phyloP scores from a whole-genome alignment of 2,113 vertebrate genomes.

The Pterocles orientalis region DNA sequence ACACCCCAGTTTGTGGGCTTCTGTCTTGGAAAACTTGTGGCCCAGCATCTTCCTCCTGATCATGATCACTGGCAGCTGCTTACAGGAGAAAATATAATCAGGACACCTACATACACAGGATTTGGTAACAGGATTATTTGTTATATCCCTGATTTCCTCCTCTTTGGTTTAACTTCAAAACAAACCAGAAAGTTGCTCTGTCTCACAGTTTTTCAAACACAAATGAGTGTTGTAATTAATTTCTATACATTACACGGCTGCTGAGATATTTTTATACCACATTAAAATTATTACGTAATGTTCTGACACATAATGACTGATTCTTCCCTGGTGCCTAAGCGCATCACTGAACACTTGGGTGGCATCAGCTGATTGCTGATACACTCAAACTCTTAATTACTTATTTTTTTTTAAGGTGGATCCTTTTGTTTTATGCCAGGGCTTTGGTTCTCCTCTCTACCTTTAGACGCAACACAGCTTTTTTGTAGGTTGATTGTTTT shows the following conservation, averaged over 20 bases:
- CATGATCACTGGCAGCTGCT: neutral
- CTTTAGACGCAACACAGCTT: neutral
- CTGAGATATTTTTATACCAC: conserved; percentile 52
- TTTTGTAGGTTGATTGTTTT: neutral
- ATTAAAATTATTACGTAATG: conserved; percentile 48
- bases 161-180: conserved; percentile 17
- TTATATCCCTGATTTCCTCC: neutral
- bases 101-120: neutral
- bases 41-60: neutral
- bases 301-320: conserved; percentile 55
- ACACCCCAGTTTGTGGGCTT: neutral
- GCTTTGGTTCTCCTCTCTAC: neutral
- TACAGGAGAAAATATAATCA: neutral
- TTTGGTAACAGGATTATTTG: neutral
- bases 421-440: neutral
- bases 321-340: neutral
- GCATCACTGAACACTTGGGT: conserved; percentile 38
- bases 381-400: neutral
- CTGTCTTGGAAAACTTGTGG: neutral
- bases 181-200: neutral
- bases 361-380: conserved; percentile 51
- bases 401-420: neutral
- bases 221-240: conserved; percentile 38
- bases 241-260: neutral
- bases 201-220: conserved; percentile 4